These are phyloP conservation scores for Rhinophrynus dorsalis DNA, from an alignment of 2,797 vertebrate genomes.

Conservation along the genomic window DNA sequence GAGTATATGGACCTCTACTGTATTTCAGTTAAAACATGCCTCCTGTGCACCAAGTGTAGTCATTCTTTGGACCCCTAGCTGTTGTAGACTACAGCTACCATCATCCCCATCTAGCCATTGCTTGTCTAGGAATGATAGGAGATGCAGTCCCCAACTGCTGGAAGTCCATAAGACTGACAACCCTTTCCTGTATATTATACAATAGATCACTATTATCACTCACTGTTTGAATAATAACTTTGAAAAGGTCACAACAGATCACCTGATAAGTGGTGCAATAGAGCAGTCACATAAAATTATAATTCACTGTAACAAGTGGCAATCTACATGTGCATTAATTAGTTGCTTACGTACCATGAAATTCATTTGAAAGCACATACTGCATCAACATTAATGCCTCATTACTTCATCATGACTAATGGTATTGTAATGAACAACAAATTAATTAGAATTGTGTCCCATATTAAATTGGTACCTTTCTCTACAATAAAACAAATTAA, in stretches of 20 bases:
- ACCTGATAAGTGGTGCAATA: constrained; percentile 19
- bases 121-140: too few species aligned
- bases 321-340: constrained; percentile 44
- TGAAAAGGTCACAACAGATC: neutral
- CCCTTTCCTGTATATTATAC: too few species aligned
- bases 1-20: too few species aligned
- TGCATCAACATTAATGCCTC: constrained; percentile 46
- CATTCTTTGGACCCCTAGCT: too few species aligned
- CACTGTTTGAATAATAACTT: too few species aligned
- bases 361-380: constrained; percentile 45
- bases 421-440: constrained; percentile 50
- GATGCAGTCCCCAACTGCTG: too few species aligned
- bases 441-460: constrained; percentile 47
- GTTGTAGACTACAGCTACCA: too few species aligned
- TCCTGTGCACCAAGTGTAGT: too few species aligned
- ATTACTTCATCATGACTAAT: constrained; percentile 50
- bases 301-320: constrained; percentile 34
- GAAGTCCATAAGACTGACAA: too few species aligned
- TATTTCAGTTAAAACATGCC: too few species aligned
- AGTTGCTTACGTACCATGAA: constrained; percentile 45
- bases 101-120: too few species aligned
- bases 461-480: constrained; percentile 48
- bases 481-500: constrained; percentile 48
- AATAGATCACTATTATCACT: too few species aligned
- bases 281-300: constrained; percentile 34